phyloP scores from a whole-genome alignment of 1,140 invertebrate species.

The Euschistus heros region DNA sequence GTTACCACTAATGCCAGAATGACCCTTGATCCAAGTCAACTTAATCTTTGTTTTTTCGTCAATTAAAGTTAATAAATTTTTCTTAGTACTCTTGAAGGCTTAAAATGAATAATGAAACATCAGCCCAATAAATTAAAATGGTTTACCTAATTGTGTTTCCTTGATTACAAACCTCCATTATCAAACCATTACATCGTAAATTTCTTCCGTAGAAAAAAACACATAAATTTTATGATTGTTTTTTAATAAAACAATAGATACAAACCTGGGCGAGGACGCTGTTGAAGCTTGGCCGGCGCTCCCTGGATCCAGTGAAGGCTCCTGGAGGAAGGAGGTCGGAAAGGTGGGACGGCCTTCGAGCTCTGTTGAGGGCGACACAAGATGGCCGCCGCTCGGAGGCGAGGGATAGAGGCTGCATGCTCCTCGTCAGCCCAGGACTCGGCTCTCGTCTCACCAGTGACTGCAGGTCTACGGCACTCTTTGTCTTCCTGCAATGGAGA shows the following conservation, averaged over 20 bases:
- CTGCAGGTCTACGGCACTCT: conserved; percentile 72
- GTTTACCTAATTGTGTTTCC: too few species aligned
- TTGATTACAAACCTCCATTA: too few species aligned
- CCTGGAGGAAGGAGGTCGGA: background rate
- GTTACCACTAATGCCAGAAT: too few species aligned
- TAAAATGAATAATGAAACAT: too few species aligned
- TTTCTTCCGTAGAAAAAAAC: too few species aligned
- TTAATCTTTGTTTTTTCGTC: too few species aligned
- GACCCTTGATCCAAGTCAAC: too few species aligned
- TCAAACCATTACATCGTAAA: too few species aligned
- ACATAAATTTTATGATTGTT: too few species aligned
- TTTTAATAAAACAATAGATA: background rate
- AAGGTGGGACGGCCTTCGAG: conserved; percentile 31
- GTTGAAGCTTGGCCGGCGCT: conserved; percentile 31
- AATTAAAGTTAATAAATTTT: too few species aligned
- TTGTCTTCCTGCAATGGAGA: conserved; percentile 55
- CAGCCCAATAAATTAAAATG: too few species aligned
- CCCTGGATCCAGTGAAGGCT: conserved; percentile 25
- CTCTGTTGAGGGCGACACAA: conserved; percentile 29
- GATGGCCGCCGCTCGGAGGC: conserved; percentile 27
- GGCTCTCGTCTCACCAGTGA: conserved; percentile 51
- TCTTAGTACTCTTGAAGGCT: too few species aligned
- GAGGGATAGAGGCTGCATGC: conserved; percentile 25
- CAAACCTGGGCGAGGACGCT: conserved; percentile 31
- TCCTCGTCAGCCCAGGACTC: conserved; percentile 28